phyloP scores from a whole-genome alignment of 2,797 vertebrate genomes.

The Sphenodon punctatus region DNA sequence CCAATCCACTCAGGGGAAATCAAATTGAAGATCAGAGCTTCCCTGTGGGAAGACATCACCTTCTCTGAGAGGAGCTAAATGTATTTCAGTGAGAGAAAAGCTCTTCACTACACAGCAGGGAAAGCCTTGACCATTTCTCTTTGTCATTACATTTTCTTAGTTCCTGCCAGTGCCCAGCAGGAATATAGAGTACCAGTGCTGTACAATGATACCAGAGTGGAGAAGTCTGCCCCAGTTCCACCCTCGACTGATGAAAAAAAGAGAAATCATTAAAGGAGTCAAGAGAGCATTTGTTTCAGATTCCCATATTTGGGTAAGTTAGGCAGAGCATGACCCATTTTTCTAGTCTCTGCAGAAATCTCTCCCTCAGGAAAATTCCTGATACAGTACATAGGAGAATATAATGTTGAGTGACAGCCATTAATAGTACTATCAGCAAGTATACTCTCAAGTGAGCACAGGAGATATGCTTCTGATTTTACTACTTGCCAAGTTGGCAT shows the following conservation, averaged over 20 bases:
- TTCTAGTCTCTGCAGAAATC: background rate
- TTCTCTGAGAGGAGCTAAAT: background rate
- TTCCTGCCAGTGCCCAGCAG: background rate
- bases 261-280: background rate
- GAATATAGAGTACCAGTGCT: background rate
- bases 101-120: background rate
- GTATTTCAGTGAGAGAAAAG: background rate
- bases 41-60: background rate
- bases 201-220: background rate
- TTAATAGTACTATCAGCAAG: background rate
- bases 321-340: background rate
- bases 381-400: background rate
- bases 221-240: background rate
- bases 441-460: background rate
- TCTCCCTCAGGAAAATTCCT: background rate
- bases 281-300: background rate
- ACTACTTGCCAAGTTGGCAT: background rate
- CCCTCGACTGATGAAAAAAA: background rate
- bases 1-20: background rate
- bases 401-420: background rate
- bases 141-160: background rate
- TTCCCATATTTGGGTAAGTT: background rate
- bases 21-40: background rate
- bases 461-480: background rate
- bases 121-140: background rate